Evolutionary conservation across 2,888 invertebrate species (phyloP), one percentile per base, ranked within the genome.

Genomic region (Spodoptera picta): DNA sequence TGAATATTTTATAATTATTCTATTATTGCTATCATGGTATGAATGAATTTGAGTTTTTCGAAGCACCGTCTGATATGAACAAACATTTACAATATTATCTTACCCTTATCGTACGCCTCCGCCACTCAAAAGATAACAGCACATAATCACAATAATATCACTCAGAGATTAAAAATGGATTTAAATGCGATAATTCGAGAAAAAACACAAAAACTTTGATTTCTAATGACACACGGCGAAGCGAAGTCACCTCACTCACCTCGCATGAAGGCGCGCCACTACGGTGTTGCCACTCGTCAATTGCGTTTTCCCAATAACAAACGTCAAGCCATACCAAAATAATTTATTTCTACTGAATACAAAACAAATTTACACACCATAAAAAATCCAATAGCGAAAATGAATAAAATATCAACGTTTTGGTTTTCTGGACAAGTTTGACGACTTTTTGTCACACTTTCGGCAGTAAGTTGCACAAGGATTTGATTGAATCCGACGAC

Each of bases 41-140:
- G 73, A 71, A 75, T 68, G 70, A 75, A 77, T 73, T 64, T 63
- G 59, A 60, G 73, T 78, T 77, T 77, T 76, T 64, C 52, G 69
- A 76, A 75, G 74, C 79, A 84, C 84, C 86, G 83, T 79, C 83
- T 84, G 87, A 83, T 86, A 86, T 76, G 75, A 66, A 75, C 83
- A 86, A 88, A 89, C 79, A 85, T 80, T 81, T 82, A 78, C 62
- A 75, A 66, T 75, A 68, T 74, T 79, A 85, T 81, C 93, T 93
- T 90, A 94, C 94, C 92, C 89, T 92, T 93, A 92, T 92, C 92
- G 87, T 87, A 88, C 89, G 86, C 87, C 87, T 89, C 87, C 77
- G 82, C 81, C 83, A 86, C 90, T 88, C 90, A 86, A 84, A 83
- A 83, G 87, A 87, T 90, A 88, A 89, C 90, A 87, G 88, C 90